phyloP scores from a whole-genome alignment of 2,797 vertebrate species.

The Serranus cabrilla region DNA sequence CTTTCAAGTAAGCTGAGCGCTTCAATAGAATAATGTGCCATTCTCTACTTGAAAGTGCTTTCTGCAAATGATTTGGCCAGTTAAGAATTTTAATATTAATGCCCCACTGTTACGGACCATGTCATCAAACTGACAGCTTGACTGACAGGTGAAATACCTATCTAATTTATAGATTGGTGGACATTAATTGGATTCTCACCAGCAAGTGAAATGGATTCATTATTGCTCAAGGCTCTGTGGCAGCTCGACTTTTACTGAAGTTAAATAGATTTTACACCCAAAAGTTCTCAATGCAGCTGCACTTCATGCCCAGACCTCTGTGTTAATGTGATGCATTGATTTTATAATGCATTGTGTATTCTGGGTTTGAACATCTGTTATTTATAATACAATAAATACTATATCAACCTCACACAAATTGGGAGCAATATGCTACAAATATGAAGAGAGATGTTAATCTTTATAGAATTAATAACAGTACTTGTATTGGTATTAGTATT shows the following conservation, averaged over 20 bases:
- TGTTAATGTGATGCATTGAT: not conserved
- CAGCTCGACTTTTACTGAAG: conserved; percentile 17
- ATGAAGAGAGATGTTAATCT: not conserved
- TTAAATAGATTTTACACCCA: conserved; percentile 23
- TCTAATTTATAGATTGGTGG: conserved; percentile 36
- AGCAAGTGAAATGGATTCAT: conserved; percentile 34
- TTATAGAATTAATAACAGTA: not conserved
- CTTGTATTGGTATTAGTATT: not conserved
- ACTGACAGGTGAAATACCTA: conserved; percentile 31
- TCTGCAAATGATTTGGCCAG: not conserved
- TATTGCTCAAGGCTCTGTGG: conserved; percentile 24
- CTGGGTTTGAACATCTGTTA: not conserved
- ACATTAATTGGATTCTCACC: conserved; percentile 45
- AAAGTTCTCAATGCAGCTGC: not conserved
- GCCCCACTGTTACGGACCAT: conserved; percentile 20
- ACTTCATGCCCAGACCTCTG: not conserved
- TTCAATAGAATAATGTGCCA: not conserved
- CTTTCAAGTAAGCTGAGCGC: not conserved
- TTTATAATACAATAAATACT: not conserved
- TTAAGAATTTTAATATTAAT: not conserved
- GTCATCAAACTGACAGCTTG: conserved; percentile 41
- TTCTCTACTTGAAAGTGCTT: not conserved
- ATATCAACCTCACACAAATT: not conserved
- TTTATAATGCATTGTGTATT: not conserved
- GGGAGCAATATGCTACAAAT: not conserved